Conservation (phyloP, 2,888 invertebrate species). For the Nymphalis polychloros region DNA sequence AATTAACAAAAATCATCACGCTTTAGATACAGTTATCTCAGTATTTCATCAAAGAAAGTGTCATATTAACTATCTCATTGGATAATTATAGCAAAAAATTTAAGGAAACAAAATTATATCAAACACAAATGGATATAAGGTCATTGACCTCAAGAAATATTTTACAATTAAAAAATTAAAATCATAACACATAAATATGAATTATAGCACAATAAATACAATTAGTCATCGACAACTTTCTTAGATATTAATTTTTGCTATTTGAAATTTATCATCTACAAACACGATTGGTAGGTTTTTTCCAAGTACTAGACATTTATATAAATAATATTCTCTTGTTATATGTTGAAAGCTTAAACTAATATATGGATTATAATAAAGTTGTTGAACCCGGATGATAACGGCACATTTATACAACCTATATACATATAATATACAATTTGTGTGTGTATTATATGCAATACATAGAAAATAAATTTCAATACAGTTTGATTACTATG, state of each 20-base stretch:
- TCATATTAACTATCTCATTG: neutral
- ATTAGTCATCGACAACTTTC: neutral
- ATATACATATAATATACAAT: too few relatives aligned
- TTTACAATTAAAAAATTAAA: neutral
- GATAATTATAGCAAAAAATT: neutral
- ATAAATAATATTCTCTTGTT: too few relatives aligned
- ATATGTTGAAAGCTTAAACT: too few relatives aligned
- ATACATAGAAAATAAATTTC: too few relatives aligned
- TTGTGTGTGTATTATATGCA: too few relatives aligned
- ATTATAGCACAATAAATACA: conserved; percentile 4
- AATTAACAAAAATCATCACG: neutral
- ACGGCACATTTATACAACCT: too few relatives aligned
- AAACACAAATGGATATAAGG: neutral
- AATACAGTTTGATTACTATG: too few relatives aligned
- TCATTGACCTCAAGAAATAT: neutral
- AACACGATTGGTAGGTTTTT: too few relatives aligned
- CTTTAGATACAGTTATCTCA: neutral
- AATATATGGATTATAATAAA: too few relatives aligned
- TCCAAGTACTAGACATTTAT: too few relatives aligned
- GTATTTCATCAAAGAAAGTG: neutral
- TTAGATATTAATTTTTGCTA: neutral
- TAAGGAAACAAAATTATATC: neutral
- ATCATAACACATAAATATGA: neutral
- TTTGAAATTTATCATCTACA: too few relatives aligned
- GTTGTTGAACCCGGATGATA: too few relatives aligned